These are phyloP conservation scores for Crotalus horridus DNA, from an alignment of 2,113 vertebrate species.

Conservation along the genomic window DNA sequence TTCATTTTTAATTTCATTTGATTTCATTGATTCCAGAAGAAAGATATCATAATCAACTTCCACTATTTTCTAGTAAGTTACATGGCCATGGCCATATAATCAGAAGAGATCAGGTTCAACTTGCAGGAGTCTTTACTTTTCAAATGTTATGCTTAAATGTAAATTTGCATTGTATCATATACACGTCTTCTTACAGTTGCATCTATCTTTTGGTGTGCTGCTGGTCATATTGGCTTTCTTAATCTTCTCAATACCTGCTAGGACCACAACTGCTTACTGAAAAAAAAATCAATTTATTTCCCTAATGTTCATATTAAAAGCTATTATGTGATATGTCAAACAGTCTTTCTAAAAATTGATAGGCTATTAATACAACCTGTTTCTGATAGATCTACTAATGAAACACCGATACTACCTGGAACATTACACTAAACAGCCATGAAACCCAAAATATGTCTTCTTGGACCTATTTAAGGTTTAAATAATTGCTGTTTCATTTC, in stretches of 20 bases:
- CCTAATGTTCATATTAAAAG: neutral
- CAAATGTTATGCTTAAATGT: neutral
- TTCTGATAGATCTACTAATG: neutral
- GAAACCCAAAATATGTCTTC: neutral
- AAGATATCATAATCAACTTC: neutral
- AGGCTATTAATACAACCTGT: neutral
- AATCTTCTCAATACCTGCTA: neutral
- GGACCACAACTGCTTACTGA: neutral
- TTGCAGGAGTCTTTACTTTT: neutral
- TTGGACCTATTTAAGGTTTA: neutral
- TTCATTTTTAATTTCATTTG: neutral
- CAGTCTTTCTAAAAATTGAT: neutral
- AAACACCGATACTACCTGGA: neutral
- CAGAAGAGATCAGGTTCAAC: neutral
- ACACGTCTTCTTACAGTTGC: neutral
- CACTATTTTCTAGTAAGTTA: neutral
- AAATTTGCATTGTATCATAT: neutral
- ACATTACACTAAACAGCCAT: neutral
- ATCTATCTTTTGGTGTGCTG: neutral
- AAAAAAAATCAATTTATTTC: neutral
- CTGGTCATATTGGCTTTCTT: neutral
- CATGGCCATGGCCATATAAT: neutral
- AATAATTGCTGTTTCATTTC: neutral
- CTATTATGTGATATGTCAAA: neutral
- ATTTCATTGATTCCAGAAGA: neutral